Base-by-base conservation (phyloP, 2,797 vertebrate species). In the Cichlasoma orientale region DNA sequence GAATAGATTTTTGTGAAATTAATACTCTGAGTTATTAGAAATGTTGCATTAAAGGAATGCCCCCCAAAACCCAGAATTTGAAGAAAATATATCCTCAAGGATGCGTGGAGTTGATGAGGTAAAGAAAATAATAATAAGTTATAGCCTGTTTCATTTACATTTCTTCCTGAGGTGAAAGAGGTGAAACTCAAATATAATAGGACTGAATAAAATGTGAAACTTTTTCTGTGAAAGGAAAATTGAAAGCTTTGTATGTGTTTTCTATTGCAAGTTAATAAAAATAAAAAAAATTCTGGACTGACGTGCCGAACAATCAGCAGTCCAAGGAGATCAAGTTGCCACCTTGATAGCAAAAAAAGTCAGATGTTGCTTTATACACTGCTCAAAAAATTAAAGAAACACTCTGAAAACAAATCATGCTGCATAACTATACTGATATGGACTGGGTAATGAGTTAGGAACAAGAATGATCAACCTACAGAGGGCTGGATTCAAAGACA, bases 41-140 rank as follows among this genome's bases (percentile, higher is more conserved):
- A 68, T 68, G 41, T 7, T 13, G 16, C 23, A 8, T 68, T 47
- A 50, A 50, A n/a, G 41, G 41, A 0, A 53, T 19, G 2, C 2
- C 16, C 16, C 47, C 18, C 16, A 53, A 21, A 53, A 53, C 7
- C 10, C 4, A 16, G 16, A 53, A 21, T 11, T 53, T 53, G 18
- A 53, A 21, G 18, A 21, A 50, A 47, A 68, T n/a, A 68, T 19
- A 66, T 47, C 41, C 16, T 50, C 2, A 13, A n/a, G 16, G 25
- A 2, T 44, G 11, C 2, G 5, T 0, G 0, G 10, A 50, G 25
- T 7, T 8, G 63, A n/a, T 29, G 63, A 50, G 47, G 41, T 50
- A 47, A 68, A 50, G 25, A 7, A 50, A 29, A 23, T 63, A 63
- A 66, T 23, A 12, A 25, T 27, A 19, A n/a, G 61, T 47, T 12